Conservation (phyloP, 2,888 invertebrate genomes). For the Drosophila mercatorum region DNA sequence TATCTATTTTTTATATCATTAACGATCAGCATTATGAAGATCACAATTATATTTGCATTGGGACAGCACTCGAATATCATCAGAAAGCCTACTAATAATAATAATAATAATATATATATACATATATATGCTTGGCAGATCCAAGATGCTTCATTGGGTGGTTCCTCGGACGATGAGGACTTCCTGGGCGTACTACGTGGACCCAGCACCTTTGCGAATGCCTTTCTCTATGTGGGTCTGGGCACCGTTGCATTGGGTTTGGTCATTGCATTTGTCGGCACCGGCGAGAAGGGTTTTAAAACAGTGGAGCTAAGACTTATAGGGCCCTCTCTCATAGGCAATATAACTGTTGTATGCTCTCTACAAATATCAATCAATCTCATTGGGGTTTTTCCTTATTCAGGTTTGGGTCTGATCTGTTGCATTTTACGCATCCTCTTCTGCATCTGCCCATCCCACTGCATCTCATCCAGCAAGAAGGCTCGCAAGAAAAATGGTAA, state of each 20-base stretch:
- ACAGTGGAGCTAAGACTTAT: conserved; percentile 93
- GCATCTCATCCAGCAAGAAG: conserved; percentile 89
- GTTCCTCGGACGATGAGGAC: conserved; percentile 90
- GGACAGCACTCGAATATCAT: conserved; percentile 17
- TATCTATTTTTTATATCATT: background rate
- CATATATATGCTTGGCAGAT: conserved; percentile 86
- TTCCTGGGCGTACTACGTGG: conserved; percentile 88
- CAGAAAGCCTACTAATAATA: background rate
- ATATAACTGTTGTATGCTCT: conserved; percentile 24
- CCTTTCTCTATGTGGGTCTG: conserved; percentile 93
- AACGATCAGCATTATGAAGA: background rate
- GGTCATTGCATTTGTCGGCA: conserved; percentile 95
- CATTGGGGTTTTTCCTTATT: background rate
- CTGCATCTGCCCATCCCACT: conserved; percentile 93
- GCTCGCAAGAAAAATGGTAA: conserved; percentile 86
- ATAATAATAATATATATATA: background rate
- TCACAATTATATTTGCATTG: conserved; percentile 3
- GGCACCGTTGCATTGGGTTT: conserved; percentile 93
- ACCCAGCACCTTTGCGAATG: conserved; percentile 93
- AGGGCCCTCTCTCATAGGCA: conserved; percentile 91
- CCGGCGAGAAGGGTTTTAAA: conserved; percentile 95
- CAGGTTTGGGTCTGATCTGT: conserved; percentile 91
- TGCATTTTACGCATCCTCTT: conserved; percentile 93
- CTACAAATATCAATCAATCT: background rate
- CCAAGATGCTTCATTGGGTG: conserved; percentile 93